phyloP scores from a whole-genome alignment of 2,113 vertebrate species.

The Phainopepla nitens region DNA sequence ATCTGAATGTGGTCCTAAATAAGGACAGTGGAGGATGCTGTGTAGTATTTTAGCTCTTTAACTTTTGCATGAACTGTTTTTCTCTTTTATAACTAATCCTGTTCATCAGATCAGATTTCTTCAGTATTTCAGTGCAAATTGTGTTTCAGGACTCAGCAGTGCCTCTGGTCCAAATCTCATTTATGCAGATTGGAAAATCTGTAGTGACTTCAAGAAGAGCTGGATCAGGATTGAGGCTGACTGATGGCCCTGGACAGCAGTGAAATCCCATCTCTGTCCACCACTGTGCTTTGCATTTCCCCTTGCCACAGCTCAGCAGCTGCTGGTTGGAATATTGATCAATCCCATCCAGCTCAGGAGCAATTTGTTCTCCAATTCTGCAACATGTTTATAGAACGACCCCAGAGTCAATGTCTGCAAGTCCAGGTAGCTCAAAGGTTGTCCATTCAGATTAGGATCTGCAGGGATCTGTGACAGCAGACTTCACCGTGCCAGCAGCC shows the following conservation, averaged over 20 bases:
- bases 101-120: neutral
- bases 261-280: neutral
- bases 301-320: neutral
- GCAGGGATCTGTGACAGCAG: neutral
- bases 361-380: neutral
- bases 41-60: neutral
- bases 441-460: neutral
- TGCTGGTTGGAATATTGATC: constrained; percentile 3
- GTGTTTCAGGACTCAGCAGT: neutral
- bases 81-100: constrained; percentile 1
- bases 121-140: neutral
- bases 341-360: neutral
- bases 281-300: neutral
- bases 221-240: neutral
- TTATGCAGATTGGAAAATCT: constrained; percentile 10
- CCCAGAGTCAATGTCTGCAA: neutral
- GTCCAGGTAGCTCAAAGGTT: neutral
- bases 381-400: neutral
- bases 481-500: neutral
- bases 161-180: constrained; percentile 1
- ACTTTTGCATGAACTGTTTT: neutral
- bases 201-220: neutral
- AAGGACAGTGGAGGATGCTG: neutral
- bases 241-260: constrained; percentile 5
- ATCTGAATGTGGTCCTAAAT: neutral